A percentile compares a stretch with the other conserved stretches of the same genome.
phyloP scores from a whole-genome alignment of 2,888 invertebrate genomes.

The Andricus curvator region DNA sequence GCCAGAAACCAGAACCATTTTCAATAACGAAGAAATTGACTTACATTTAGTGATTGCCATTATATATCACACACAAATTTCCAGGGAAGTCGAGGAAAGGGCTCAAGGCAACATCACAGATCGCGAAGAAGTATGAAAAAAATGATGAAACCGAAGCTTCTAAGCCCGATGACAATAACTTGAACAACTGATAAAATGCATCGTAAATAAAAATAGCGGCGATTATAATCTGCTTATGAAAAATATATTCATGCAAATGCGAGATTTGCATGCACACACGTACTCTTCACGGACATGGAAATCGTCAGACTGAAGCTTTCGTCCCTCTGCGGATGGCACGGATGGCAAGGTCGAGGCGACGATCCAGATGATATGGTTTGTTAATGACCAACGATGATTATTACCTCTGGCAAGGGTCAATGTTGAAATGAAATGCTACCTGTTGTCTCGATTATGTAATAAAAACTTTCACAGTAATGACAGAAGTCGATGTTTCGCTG shows the following conservation, averaged over 20 bases:
- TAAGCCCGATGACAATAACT: not conserved
- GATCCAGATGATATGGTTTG: slow-evolving; percentile 5
- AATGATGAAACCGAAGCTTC: not conserved
- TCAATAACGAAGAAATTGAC: not conserved
- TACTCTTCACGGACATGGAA: slow-evolving; percentile 8
- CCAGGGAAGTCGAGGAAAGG: not conserved
- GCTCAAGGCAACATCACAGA: not conserved
- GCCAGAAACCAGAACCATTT: too few relatives aligned
- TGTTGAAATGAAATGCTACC: not conserved
- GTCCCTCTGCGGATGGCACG: slow-evolving; percentile 11
- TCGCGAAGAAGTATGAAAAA: not conserved
- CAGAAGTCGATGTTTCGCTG: slow-evolving; percentile 59
- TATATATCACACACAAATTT: not conserved
- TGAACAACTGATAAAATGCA: not conserved
- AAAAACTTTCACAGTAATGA: not conserved
- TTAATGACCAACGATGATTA: slow-evolving; percentile 9
- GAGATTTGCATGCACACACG: slow-evolving; percentile 3
- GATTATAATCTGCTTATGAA: slow-evolving; percentile 24
- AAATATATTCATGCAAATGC: slow-evolving; percentile 23
- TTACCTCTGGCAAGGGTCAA: not conserved
- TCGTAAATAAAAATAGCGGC: slow-evolving; percentile 4
- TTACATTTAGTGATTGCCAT: slow-evolving; percentile 19
- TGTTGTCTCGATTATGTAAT: not conserved
- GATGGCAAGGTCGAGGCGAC: slow-evolving; percentile 22
- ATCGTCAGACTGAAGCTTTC: slow-evolving; percentile 20